Conservation (phyloP, 2,888 invertebrate genomes). For the Harpalus rufipes region DNA sequence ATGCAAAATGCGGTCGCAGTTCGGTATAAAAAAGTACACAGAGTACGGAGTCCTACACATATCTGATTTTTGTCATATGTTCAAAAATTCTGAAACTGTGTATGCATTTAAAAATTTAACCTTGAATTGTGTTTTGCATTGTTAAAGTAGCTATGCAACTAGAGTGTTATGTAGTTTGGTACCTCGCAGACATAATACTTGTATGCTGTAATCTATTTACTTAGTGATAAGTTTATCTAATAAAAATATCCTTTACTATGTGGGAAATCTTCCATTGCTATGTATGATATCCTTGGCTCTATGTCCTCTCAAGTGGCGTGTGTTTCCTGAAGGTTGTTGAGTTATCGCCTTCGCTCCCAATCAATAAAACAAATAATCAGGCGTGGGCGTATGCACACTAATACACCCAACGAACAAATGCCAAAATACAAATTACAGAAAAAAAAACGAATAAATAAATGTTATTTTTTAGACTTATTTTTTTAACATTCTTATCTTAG, state of each 20-base stretch:
- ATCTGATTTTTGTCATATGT: too few species aligned
- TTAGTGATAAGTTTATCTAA: background rate
- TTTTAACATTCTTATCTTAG: too few species aligned
- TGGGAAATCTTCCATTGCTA: background rate
- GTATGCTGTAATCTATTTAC: background rate
- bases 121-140: too few species aligned
- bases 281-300: background rate
- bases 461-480: too few species aligned
- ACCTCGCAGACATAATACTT: too few species aligned
- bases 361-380: constrained; percentile 40
- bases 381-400: constrained; percentile 15
- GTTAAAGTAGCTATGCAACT: too few species aligned
- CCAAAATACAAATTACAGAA: background rate
- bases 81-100: too few species aligned
- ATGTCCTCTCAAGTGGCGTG: background rate
- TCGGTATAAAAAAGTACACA: too few species aligned
- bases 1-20: too few species aligned
- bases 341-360: constrained; percentile 4
- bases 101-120: too few species aligned
- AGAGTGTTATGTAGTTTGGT: too few species aligned
- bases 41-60: too few species aligned
- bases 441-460: background rate
- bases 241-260: background rate
- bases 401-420: background rate
- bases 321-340: constrained; percentile 18